These are phyloP conservation scores for Papilio glaucus DNA, from an alignment of 1,140 invertebrate species.

Conservation along the genomic window DNA sequence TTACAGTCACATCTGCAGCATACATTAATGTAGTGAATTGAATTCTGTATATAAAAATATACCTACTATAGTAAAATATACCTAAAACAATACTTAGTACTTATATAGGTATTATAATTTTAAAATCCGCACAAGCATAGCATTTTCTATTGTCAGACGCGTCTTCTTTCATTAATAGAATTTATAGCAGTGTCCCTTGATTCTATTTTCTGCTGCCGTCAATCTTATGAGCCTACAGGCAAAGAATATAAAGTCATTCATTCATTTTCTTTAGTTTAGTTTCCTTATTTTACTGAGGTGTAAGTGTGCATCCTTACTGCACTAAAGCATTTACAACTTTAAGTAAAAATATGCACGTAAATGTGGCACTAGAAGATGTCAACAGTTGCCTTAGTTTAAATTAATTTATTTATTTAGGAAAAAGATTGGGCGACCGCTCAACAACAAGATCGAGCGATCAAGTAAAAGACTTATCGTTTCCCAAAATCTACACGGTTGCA, in stretches of 20 bases:
- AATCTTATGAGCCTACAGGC: neutral
- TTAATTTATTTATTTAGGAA: neutral
- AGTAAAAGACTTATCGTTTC: too few species aligned
- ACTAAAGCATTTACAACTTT: neutral
- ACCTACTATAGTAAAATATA: too few species aligned
- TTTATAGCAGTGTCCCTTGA: neutral
- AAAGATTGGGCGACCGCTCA: too few species aligned
- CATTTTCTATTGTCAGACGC: neutral
- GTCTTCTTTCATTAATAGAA: neutral
- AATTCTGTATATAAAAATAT: too few species aligned
- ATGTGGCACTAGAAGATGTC: neutral
- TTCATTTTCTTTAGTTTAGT: neutral
- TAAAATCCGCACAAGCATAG: neutral
- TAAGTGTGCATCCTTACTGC: neutral
- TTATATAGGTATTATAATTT: too few species aligned
- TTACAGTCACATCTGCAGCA: too few species aligned
- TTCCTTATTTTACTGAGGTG: too few species aligned
- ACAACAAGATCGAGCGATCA: too few species aligned
- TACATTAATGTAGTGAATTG: too few species aligned
- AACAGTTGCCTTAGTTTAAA: neutral
- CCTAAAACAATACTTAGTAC: too few species aligned
- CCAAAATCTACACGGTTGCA: too few species aligned
- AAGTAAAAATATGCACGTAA: neutral
- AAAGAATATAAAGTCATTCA: neutral
- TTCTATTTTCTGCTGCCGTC: conserved; percentile 4